Evolutionary conservation across 2,113 vertebrate species (phyloP), one percentile per base, ranked within the genome.

Genomic region (Zosterops lateralis): DNA sequence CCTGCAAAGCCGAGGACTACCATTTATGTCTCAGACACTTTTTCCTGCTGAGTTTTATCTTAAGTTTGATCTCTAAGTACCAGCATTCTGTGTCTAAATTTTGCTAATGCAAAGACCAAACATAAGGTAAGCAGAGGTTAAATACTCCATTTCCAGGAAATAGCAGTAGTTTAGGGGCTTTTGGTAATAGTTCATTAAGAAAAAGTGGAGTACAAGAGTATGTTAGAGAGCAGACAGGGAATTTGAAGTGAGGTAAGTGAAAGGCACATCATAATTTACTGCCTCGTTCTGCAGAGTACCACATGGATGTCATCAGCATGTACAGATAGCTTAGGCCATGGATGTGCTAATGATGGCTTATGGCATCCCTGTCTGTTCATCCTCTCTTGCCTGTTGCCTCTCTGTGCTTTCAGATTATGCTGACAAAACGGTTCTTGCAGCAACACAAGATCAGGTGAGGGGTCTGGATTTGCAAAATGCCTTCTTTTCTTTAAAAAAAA

Each of bases 211-310:
- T 44, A 42, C 70, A 71, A 88, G 68, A 84, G 38, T 10, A 68
- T 0, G 7, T 68, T 80, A 58, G 14, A 74, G 22, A 78, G 57
- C 29, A 87, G 83, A 38, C 42, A 80, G 44, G 73, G 86, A 83
- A 89, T 64, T 92, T 57, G 57, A 84, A 93, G 45, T 88, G 89
- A 92, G 80, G 86, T 93, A 96, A 92, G 89, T 72, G 92, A 96
- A 90, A 95, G 80, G 44, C 47, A 44, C 3, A 5, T 36, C 56
- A 78, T 75, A 77, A 89, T 94, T 94, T 89, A 87, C 54, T 89
- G 80, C 48, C 38, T 92, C 2, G 0, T 81, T 93, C 77, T 92
- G 48, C 36, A 61, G 84, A 90, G 66, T 78, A 90, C 51, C 86
- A 92, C 86, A 71, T 84, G 84, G 80, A 75, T 92, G 45, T 92